phyloP scores from a whole-genome alignment of 2,797 vertebrate species.

The Phalanger gymnotis region DNA sequence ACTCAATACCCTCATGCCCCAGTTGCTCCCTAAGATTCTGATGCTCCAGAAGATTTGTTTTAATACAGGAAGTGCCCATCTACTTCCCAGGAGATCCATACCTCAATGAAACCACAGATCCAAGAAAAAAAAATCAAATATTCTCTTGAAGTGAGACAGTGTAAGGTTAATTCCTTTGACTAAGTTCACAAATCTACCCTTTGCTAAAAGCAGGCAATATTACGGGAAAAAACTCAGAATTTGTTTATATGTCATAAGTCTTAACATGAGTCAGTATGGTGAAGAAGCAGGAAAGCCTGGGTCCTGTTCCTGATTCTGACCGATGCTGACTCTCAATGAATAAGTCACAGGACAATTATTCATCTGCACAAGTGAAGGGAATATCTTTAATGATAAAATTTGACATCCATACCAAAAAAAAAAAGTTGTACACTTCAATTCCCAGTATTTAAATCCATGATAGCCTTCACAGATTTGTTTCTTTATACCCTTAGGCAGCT shows the following conservation, averaged over 20 bases:
- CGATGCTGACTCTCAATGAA: neutral
- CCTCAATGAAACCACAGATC: neutral
- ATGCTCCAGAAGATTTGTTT: neutral
- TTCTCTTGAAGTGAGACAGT: neutral
- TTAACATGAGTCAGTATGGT: neutral
- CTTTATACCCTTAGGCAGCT: neutral
- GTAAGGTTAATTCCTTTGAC: constrained; percentile 46
- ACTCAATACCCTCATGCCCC: neutral
- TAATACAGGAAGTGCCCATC: neutral
- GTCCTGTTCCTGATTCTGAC: neutral
- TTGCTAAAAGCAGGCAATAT: constrained; percentile 4
- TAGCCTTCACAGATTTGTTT: neutral
- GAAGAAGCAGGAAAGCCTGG: neutral
- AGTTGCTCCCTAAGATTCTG: neutral
- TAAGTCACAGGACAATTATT: neutral
- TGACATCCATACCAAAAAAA: neutral
- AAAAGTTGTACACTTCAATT: neutral
- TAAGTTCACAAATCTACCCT: constrained; percentile 41
- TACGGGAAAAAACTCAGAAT: neutral
- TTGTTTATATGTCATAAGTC: constrained; percentile 17
- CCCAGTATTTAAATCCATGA: constrained; percentile 37
- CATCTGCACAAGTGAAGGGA: neutral
- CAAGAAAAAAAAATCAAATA: neutral
- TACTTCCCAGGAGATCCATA: neutral
- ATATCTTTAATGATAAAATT: neutral